Conservation (phyloP, 2,888 invertebrate species). For the Cheilosia vulpina region DNA sequence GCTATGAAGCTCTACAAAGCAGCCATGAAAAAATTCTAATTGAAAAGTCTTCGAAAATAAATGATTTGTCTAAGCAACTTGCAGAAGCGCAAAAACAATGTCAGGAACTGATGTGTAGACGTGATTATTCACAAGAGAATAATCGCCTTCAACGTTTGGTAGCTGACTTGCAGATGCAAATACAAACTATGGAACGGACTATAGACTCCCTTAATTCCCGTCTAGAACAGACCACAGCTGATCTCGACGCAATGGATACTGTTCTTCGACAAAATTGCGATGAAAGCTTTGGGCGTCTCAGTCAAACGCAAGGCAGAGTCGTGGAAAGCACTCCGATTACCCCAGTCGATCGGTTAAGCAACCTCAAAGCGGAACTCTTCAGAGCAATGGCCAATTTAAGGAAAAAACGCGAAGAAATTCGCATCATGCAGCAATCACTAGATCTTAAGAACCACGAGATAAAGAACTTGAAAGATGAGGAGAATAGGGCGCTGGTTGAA, state of each 20-base stretch:
- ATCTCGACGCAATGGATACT: constrained; percentile 82
- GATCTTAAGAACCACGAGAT: constrained; percentile 79
- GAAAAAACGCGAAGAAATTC: constrained; percentile 84
- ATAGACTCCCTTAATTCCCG: constrained; percentile 79
- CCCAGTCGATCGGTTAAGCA: constrained; percentile 82
- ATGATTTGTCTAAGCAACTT: constrained; percentile 86
- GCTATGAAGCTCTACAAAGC: constrained; percentile 85
- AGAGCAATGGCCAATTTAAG: constrained; percentile 84
- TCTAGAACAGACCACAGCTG: constrained; percentile 80
- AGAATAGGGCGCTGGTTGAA: constrained; percentile 81
- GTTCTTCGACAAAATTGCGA: constrained; percentile 81
- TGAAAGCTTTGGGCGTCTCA: constrained; percentile 76
- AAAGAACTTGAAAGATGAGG: constrained; percentile 79
- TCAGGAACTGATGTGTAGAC: constrained; percentile 80
- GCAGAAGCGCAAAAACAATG: constrained; percentile 86
- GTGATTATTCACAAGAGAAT: constrained; percentile 80
- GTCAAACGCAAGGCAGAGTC: constrained; percentile 77
- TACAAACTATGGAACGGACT: constrained; percentile 79
- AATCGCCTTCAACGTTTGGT: constrained; percentile 79
- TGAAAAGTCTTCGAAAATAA: constrained; percentile 87
- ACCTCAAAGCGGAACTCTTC: constrained; percentile 84
- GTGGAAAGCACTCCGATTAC: constrained; percentile 81
- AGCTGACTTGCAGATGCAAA: constrained; percentile 80
- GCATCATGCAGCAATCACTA: constrained; percentile 82
- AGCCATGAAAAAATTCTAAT: constrained; percentile 86